Base-by-base conservation (phyloP, 2,113 vertebrate genomes). In the Hepsetus odoe region DNA sequence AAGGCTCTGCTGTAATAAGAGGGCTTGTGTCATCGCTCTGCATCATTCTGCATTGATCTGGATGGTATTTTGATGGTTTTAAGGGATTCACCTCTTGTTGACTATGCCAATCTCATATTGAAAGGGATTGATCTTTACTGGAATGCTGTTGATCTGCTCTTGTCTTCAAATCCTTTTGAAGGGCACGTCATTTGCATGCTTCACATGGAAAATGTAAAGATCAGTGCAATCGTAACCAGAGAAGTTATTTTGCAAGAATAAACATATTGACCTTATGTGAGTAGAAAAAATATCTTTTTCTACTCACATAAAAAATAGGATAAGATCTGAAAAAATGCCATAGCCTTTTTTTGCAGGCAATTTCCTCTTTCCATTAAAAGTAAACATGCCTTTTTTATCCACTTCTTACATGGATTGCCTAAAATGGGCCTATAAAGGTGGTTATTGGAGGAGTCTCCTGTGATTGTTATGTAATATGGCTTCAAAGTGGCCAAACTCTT, bases 91-190 rank as follows among this genome's bases (percentile, higher is more conserved):
- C 42, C 24, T 78, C 40, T 62, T 78, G 76, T 53, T 78, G 67
- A 61, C 32, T 55, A 71, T 40, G 59, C 58, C 56, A 59, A 70
- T 61, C 59, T 71, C 76, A 62, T 30, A 28, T 58, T 51, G 76
- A 70, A 24, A 68, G 20, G 55, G 67, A 70, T 61, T 49, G 53
- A 59, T 77, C 53, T 70, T 30, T 70, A 24, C 1, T 4, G 46
- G 55, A 46, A 49, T 40, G 49, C 44, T n/a, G 30, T 40, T 69
- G 53, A 53, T 77, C 26, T 33, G 53, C 38, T 44, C 53, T 70
- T 42, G 22, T 58, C 68, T 66, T 77, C 38, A 49, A 70, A 66
- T 77, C 59, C 76, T 75, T 76, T n/a, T 81, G 49, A 81, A 76
- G 69, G 67, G 80, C 75, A 58, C 65, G 20, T 59, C 20, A 32